Percentiles rank a stretch among this genome's conserved stretches.
phyloP scores from a whole-genome alignment of 2,888 invertebrate genomes.

The Agapostemon virescens region DNA sequence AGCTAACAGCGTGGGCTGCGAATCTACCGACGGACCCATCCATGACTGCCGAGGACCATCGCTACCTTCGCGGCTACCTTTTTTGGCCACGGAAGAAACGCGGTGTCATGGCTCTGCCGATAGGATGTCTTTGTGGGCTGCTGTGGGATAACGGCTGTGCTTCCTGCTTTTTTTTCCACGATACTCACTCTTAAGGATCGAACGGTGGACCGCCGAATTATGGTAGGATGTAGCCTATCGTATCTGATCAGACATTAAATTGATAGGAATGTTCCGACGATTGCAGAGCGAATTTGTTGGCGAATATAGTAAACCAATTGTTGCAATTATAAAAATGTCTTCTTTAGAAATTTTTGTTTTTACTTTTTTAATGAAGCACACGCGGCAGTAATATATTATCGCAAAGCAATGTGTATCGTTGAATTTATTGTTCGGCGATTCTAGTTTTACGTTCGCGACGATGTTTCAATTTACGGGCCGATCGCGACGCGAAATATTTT shows the following conservation, averaged over 20 bases:
- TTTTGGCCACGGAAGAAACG: conserved; percentile 26
- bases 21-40: conserved; percentile 19
- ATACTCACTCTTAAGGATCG: not conserved
- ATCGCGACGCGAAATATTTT: too few relatives aligned
- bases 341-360: too few relatives aligned
- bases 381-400: too few relatives aligned
- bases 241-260: not conserved
- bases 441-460: too few relatives aligned
- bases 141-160: not conserved
- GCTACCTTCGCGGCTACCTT: conserved; percentile 13
- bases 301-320: too few relatives aligned
- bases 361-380: too few relatives aligned
- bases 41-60: conserved; percentile 28
- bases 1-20: conserved; percentile 21
- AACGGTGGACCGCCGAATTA: not conserved
- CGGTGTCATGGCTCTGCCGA: conserved; percentile 33
- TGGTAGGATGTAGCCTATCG: not conserved
- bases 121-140: not conserved
- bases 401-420: too few relatives aligned
- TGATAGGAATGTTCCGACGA: not conserved
- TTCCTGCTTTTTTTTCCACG: not conserved
- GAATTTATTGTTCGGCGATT: too few relatives aligned
- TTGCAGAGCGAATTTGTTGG: not conserved
- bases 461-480: too few relatives aligned
- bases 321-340: too few relatives aligned